phyloP scores from a whole-genome alignment of 2,797 vertebrate genomes.

The Heteromormyrus szaboi region DNA sequence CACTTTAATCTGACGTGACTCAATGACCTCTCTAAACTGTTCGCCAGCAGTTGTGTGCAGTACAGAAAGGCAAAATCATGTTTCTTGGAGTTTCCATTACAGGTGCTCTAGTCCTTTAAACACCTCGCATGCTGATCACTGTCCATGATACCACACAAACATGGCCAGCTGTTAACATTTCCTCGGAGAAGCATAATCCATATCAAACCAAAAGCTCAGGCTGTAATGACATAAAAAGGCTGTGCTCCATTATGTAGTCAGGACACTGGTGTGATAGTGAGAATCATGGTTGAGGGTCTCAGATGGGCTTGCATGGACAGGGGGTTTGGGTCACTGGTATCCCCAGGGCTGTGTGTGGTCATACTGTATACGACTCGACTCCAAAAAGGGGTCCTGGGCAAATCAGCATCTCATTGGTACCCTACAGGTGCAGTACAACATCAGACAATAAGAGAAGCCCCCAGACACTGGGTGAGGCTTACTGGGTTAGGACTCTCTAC shows the following conservation, averaged over 20 bases:
- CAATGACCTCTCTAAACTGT: slow-evolving; percentile 44
- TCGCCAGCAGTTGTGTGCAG: slow-evolving; percentile 32
- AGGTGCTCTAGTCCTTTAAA: background rate
- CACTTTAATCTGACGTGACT: slow-evolving; percentile 50
- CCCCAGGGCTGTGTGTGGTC: background rate
- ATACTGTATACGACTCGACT: background rate
- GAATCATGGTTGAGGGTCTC: background rate
- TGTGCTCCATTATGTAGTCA: background rate
- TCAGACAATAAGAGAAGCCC: background rate
- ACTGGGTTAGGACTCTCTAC: background rate
- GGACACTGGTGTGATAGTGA: background rate
- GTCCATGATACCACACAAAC: background rate
- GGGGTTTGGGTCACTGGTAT: background rate
- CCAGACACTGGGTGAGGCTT: background rate
- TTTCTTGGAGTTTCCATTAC: background rate
- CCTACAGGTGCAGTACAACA: background rate
- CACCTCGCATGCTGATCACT: background rate
- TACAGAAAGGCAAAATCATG: background rate
- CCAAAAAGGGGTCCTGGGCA: background rate
- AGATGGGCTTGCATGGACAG: background rate
- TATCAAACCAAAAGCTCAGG: background rate
- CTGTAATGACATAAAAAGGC: background rate
- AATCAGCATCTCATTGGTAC: background rate
- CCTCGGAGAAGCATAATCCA: background rate
- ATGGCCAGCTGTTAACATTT: background rate